Conservation (phyloP, 2,888 invertebrate genomes). For the Brenthis hecate region DNA sequence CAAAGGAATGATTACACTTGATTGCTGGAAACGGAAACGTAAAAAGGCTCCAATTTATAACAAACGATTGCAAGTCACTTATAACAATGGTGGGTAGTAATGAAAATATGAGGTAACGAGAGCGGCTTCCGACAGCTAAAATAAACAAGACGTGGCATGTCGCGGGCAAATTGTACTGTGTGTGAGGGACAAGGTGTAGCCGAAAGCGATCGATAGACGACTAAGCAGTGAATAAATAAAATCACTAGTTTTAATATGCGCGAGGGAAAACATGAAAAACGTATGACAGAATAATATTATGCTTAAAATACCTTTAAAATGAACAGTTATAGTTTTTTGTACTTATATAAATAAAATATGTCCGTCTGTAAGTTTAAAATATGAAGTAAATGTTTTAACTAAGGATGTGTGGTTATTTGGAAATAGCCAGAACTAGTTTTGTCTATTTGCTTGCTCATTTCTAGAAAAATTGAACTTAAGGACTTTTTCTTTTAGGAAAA, state of each 20-base stretch:
- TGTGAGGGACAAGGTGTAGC: slow-evolving; percentile 36
- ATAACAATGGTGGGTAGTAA: slow-evolving; percentile 54
- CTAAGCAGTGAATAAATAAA: not conserved
- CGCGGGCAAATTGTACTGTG: slow-evolving; percentile 51
- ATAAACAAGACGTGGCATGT: slow-evolving; percentile 62
- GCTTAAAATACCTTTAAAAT: too few species aligned
- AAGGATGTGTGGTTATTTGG: too few species aligned
- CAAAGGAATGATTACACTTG: slow-evolving; percentile 33
- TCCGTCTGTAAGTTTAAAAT: too few species aligned
- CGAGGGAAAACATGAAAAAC: not conserved
- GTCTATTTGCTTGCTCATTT: too few species aligned
- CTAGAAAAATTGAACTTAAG: too few species aligned
- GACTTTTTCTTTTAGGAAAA: too few species aligned
- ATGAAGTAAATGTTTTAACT: too few species aligned
- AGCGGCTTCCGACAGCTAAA: slow-evolving; percentile 63
- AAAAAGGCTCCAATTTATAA: slow-evolving; percentile 43
- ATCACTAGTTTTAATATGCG: too few species aligned
- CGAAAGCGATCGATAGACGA: slow-evolving; percentile 36
- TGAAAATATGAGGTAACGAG: slow-evolving; percentile 65
- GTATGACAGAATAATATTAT: too few species aligned
- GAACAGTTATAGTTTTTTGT: too few species aligned
- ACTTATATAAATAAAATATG: too few species aligned
- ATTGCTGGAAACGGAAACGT: slow-evolving; percentile 44
- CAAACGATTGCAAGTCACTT: slow-evolving; percentile 52
- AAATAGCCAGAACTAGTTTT: too few species aligned